phyloP scores from a whole-genome alignment of 2,113 vertebrate species.

The Anolis carolinensis region DNA sequence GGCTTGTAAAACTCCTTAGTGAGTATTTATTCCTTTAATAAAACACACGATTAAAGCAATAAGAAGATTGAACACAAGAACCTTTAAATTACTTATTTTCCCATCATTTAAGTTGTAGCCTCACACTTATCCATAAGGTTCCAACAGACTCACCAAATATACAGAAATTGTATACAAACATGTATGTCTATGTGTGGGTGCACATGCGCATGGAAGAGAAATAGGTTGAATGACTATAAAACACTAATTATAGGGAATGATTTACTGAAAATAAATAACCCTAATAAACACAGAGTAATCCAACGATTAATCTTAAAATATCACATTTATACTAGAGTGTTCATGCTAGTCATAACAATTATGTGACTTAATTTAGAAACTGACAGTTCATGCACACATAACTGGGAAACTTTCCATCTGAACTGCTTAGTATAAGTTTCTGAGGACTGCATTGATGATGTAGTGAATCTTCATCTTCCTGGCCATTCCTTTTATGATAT shows the following conservation, averaged over 20 bases:
- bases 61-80: conserved; percentile 34
- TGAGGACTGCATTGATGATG: neutral
- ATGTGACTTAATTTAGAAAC: neutral
- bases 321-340: neutral
- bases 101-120: neutral
- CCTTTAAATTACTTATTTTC: neutral
- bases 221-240: conserved; percentile 3
- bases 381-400: neutral
- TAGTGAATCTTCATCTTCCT: too few relatives aligned
- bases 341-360: neutral
- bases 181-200: neutral
- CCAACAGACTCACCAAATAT: conserved; percentile 32
- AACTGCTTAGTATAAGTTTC: neutral
- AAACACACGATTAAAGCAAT: conserved; percentile 43
- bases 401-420: neutral
- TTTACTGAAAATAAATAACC: neutral
- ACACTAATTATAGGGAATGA: neutral
- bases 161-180: neutral
- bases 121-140: neutral
- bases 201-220: neutral
- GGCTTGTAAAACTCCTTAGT: conserved; percentile 53
- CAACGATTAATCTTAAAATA: neutral
- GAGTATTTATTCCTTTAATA: conserved; percentile 42
- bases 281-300: neutral
- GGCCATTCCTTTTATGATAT: neutral